These are phyloP conservation scores for Trinorchestia longiramus DNA, from an alignment of 1,140 invertebrate species.

Conservation along the genomic window DNA sequence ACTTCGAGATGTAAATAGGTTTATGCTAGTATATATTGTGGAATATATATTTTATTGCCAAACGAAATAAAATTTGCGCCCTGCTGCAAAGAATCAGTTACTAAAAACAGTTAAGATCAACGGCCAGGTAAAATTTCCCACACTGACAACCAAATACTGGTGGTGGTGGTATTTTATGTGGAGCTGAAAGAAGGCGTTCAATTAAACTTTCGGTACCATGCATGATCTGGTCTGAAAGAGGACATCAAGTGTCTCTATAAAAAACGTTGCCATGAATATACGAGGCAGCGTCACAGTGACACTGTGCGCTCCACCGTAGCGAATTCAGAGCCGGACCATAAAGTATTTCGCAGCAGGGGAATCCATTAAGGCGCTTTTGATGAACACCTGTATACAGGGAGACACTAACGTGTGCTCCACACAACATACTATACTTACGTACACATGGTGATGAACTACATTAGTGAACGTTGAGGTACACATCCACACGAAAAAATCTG, in stretches of 20 bases:
- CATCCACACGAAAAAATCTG: neutral
- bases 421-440: neutral
- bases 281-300: constrained; percentile 40
- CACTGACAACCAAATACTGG: neutral
- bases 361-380: constrained; percentile 41
- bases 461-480: neutral
- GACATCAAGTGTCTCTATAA: constrained; percentile 55
- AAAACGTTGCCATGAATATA: constrained; percentile 41
- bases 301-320: neutral
- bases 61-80: neutral
- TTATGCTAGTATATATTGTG: neutral
- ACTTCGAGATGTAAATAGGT: neutral
- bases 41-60: neutral
- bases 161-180: constrained; percentile 10
- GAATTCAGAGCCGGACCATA: neutral
- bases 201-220: constrained; percentile 35
- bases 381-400: constrained; percentile 38
- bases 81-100: neutral
- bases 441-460: neutral
- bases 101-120: neutral
- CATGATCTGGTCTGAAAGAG: constrained; percentile 48
- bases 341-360: constrained; percentile 46
- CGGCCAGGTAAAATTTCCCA: neutral
- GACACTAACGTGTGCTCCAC: neutral
- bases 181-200: constrained; percentile 49